Evolutionary conservation across 2,888 invertebrate species (phyloP).

Genomic region (Strigamia transsilvanica): DNA sequence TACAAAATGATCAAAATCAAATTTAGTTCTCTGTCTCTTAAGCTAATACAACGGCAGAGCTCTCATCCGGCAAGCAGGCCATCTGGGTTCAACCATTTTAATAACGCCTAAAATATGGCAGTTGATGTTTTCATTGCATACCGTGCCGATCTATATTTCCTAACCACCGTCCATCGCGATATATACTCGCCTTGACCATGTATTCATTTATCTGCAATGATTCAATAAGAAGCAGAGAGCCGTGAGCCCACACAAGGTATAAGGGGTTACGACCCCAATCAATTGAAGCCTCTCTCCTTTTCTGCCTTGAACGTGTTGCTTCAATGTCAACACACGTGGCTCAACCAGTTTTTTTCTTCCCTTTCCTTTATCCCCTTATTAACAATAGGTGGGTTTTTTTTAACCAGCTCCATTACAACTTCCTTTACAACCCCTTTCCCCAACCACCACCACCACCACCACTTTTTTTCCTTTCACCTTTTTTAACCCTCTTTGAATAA

Average conservation of each 20-base stretch:
- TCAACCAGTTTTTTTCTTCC: constrained; percentile 7
- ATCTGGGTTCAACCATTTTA: too few species aligned
- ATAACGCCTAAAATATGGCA: too few species aligned
- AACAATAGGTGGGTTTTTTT: constrained; percentile 50
- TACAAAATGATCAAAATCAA: too few species aligned
- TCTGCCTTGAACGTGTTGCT: constrained; percentile 43
- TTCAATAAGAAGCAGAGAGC: not conserved
- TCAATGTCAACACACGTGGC: constrained; percentile 53
- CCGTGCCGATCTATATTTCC: too few species aligned
- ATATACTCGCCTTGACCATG: not conserved
- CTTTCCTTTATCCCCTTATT: constrained; percentile 1
- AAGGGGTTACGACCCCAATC: constrained; percentile 50
- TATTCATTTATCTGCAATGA: not conserved
- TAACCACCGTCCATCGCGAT: too few species aligned
- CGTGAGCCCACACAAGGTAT: constrained; percentile 1
- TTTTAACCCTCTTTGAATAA: constrained; percentile 13
- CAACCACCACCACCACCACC: constrained; percentile 1
- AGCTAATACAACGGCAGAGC: too few species aligned
- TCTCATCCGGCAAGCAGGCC: too few species aligned
- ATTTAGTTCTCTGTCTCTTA: too few species aligned
- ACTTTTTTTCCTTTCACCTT: constrained; percentile 26
- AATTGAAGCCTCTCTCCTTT: constrained; percentile 46
- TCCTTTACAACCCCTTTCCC: constrained; percentile 35
- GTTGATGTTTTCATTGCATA: too few species aligned
- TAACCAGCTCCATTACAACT: constrained; percentile 46